Evolutionary conservation across 2,797 vertebrate genomes (phyloP), one percentile per base, ranked within the genome.

Genomic region (Adrianichthys oophorus): DNA sequence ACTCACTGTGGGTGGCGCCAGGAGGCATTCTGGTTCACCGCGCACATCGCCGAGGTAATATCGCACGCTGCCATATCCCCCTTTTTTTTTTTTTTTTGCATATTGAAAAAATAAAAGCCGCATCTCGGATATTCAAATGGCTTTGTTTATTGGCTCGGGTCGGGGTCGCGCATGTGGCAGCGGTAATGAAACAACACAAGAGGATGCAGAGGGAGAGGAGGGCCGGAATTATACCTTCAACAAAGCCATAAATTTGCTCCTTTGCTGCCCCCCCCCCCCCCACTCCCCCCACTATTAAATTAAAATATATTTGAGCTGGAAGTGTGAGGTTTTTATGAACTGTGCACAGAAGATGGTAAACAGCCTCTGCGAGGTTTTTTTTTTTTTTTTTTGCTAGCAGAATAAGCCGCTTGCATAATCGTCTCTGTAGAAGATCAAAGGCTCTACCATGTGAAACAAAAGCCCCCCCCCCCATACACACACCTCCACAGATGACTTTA

Each of bases 401-500:
- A 7, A 59, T 47, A 21, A 24, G 49, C 8, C 23, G 57, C 48
- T 57, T 52, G 55, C 41, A 48, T 67, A 42, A 68, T 17, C 17
- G 16, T 59, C 62, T 52, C 61, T 59, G 72, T 64, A 72, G 72
- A 68, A 74, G 74, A 84, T 84, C 75, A 79, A 72, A 68, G 54
- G 63, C 67, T 57, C 56, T 18, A 59, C 57, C 77, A 5, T 79
- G 79, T 74, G 70, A 70, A 64, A 58, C 57, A 56, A 86, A 82
- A 87, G 89, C 87, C 91, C 85, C 90, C 90, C 89, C 85, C 87
- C 72, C 76, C 88, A 91, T 91, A 91, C 91, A 91, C 63, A 78
- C 63, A 37, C 32, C 32, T 12, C 32, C 32, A 37, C 42, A 83
- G 92, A 97, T 92, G 94, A 92, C 93, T 95, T 95, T 90, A 94